Evolutionary conservation across 2,888 invertebrate genomes (phyloP), one percentile per base, ranked within the genome.

Genomic region (Cistogaster globosa): DNA sequence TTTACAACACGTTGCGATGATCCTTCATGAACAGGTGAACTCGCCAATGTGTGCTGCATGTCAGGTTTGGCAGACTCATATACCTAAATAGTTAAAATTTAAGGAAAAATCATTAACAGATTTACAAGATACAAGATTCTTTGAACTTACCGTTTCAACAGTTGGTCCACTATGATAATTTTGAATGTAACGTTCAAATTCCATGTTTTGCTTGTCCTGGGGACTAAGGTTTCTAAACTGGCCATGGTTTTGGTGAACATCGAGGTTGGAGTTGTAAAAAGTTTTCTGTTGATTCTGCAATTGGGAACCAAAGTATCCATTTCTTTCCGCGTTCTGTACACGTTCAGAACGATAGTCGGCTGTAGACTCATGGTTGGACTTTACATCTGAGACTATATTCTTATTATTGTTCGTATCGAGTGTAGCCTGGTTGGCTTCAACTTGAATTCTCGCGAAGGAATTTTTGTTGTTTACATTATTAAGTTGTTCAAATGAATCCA

Each of bases 101-200:
- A 1, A 12, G 12, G 11, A 2, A 42, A 42, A 42, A 42, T 6
- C 4, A 12, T 42, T 12, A 42, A 7, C 11, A 12, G 4, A 4
- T 12, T 42, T 42, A 42, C 42, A 42, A 42, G 12, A 12, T 1
- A 12, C 42, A 12, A 42, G 42, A 42, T n/a, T 16, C 2, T 6
- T 48, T n/a, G n/a, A 36, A 86, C 88, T 86, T 62, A 92, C 92
- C 42, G 92, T 92, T 84, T 92, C 92, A 16, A 92, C 92, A 12
- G 92, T 89, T 18, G 92, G 92, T 79, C 91, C 90, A 84, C 89
- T 91, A 48, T 91, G 92, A 86, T 92, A 91, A 42, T 89, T 90
- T 60, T 92, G 90, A 58, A 92, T 92, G 80, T 92, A 92, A 4
- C 91, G 89, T 76, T 92, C 92, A 77, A 92, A 92, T 68, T 92